A percentile compares a stretch with the other conserved stretches of the same genome.
These are phyloP conservation scores for Loripinus fragilis DNA, from an alignment of 2,888 invertebrate species.

Conservation along the genomic window DNA sequence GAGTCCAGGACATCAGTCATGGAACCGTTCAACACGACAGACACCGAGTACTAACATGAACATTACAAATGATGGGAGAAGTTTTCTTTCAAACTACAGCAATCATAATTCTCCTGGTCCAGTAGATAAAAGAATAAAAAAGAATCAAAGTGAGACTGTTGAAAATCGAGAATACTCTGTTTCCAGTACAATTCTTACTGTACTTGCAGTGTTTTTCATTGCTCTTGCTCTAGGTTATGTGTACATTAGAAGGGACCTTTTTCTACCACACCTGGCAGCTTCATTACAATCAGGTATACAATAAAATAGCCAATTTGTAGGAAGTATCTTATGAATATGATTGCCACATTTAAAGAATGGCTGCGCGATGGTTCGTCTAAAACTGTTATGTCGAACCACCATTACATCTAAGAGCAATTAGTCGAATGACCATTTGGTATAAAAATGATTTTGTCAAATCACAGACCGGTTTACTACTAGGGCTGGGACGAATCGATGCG, in stretches of 20 bases:
- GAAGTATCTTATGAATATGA: too few relatives aligned
- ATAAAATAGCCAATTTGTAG: too few relatives aligned
- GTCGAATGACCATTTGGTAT: too few relatives aligned
- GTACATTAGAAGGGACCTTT: conserved; percentile 57
- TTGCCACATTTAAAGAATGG: too few relatives aligned
- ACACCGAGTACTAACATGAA: neutral
- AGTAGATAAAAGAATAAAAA: neutral
- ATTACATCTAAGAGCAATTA: too few relatives aligned
- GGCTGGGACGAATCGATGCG: too few relatives aligned
- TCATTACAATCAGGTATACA: conserved; percentile 11
- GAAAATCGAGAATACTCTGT: conserved; percentile 38
- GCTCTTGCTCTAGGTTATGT: conserved; percentile 70
- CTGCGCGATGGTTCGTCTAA: too few relatives aligned
- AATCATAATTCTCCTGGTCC: conserved; percentile 13
- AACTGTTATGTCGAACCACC: too few relatives aligned
- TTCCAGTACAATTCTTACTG: conserved; percentile 60
- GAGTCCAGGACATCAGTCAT: conserved; percentile 4
- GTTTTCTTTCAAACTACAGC: neutral
- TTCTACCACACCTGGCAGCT: conserved; percentile 54
- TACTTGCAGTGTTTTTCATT: conserved; percentile 71
- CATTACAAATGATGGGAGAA: neutral
- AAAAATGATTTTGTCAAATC: too few relatives aligned
- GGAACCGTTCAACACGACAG: neutral
- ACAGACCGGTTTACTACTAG: too few relatives aligned
- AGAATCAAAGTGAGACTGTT: conserved; percentile 11